Evolutionary conservation across 2,888 invertebrate genomes (phyloP).

Genomic region (Torymus tubicola): DNA sequence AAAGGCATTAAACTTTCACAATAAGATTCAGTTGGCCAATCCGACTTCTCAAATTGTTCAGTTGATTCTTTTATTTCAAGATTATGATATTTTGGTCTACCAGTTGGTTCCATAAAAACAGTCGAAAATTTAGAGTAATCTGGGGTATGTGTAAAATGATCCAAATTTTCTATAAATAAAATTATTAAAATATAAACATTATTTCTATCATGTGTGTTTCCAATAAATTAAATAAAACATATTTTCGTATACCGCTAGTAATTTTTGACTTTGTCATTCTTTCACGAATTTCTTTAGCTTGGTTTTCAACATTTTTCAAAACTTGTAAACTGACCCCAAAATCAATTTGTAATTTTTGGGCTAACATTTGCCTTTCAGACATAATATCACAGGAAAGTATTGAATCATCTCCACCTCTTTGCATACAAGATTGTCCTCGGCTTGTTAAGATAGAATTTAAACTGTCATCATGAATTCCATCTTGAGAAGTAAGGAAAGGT

Average conservation of each 20-base stretch:
- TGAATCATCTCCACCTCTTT: conserved; percentile 71
- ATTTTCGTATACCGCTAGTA: conserved; percentile 58
- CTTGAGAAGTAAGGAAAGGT: conserved; percentile 72
- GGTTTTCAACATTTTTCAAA: conserved; percentile 77
- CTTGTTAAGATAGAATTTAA: conserved; percentile 67
- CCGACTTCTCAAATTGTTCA: conserved; percentile 62
- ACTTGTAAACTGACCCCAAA: conserved; percentile 77
- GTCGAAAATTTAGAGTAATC: conserved; percentile 52
- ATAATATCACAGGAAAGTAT: conserved; percentile 74
- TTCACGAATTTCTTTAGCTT: conserved; percentile 77
- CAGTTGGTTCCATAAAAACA: conserved; percentile 66
- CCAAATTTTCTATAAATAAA: conserved; percentile 52
- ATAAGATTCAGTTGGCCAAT: conserved; percentile 65
- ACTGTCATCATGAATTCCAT: conserved; percentile 69
- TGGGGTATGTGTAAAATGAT: conserved; percentile 48
- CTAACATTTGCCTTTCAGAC: conserved; percentile 73
- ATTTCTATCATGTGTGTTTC: neutral
- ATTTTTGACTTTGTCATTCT: conserved; percentile 72
- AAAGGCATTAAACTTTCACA: conserved; percentile 63
- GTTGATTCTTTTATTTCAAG: conserved; percentile 63
- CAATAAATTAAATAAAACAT: neutral
- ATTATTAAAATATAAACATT: too few relatives aligned
- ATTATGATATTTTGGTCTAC: conserved; percentile 64
- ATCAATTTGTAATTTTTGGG: conserved; percentile 75
- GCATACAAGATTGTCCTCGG: conserved; percentile 75